Evolutionary conservation across 2,113 vertebrate genomes (phyloP).

Genomic region (Phalacrocorax carbo): DNA sequence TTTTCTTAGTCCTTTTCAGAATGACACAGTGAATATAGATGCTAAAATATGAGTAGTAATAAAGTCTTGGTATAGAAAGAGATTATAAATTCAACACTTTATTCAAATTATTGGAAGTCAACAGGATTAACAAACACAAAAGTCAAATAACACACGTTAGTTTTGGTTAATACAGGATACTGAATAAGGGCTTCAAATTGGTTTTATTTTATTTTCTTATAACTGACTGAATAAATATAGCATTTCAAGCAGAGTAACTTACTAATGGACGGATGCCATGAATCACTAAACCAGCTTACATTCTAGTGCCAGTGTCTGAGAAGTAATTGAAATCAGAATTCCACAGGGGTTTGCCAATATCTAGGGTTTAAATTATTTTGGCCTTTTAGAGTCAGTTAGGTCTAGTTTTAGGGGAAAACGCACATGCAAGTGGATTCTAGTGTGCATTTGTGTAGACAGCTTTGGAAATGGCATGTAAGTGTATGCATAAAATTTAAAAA

Average conservation of each 20-base stretch:
- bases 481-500: neutral
- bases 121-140: neutral
- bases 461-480: neutral
- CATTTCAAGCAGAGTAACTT: neutral
- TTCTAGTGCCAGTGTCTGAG: neutral
- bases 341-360: neutral
- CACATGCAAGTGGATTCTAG: neutral
- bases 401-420: neutral
- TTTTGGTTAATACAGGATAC: neutral
- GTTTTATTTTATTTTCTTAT: neutral
- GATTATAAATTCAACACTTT: neutral
- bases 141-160: neutral
- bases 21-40: constrained; percentile 17
- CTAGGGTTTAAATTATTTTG: neutral
- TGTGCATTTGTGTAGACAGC: neutral
- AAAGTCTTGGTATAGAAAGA: constrained; percentile 21
- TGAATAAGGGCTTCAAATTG: neutral
- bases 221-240: neutral
- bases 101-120: neutral
- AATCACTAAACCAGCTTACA: neutral
- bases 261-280: neutral
- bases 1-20: neutral
- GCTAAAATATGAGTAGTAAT: constrained; percentile 11
- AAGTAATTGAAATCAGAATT: neutral
- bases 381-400: neutral